Evolutionary conservation across 2,797 vertebrate genomes (phyloP).

Genomic region (Sphenopsis melanotis): DNA sequence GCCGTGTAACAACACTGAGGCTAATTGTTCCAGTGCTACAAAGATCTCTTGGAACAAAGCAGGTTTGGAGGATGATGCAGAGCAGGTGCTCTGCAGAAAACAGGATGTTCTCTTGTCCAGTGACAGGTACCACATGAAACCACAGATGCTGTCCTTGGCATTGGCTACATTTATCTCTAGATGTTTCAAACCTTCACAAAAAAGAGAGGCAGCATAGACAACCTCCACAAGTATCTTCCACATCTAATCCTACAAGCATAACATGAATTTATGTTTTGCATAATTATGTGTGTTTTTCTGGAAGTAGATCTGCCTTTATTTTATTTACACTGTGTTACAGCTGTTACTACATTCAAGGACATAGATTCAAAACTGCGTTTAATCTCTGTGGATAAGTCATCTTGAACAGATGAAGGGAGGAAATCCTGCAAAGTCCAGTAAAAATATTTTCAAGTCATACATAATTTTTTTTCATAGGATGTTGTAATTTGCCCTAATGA

Average conservation of each 20-base stretch:
- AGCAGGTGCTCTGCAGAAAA: not conserved
- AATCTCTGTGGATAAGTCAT: not conserved
- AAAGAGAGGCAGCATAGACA: not conserved
- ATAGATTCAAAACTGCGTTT: not conserved
- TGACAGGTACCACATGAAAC: not conserved
- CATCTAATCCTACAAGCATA: not conserved
- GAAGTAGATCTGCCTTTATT: not conserved
- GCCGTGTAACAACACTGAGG: slow-evolving; percentile 14
- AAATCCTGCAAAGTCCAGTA: not conserved
- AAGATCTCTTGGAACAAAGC: slow-evolving; percentile 41
- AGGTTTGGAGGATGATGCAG: not conserved
- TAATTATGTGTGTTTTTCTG: not conserved
- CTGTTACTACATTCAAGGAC: not conserved
- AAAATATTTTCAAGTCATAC: not conserved
- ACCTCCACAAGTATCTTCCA: not conserved
- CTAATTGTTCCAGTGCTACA: slow-evolving; percentile 46
- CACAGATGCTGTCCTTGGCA: not conserved
- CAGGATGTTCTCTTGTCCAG: not conserved
- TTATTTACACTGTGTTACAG: not conserved
- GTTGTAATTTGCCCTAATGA: not conserved
- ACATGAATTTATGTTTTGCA: not conserved
- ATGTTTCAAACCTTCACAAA: not conserved
- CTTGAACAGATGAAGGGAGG: not conserved
- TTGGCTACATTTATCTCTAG: not conserved
- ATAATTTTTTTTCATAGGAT: not conserved